Base-by-base conservation (phyloP, 92 coral and sea anemone species). In the Epizoanthus scotinus region DNA sequence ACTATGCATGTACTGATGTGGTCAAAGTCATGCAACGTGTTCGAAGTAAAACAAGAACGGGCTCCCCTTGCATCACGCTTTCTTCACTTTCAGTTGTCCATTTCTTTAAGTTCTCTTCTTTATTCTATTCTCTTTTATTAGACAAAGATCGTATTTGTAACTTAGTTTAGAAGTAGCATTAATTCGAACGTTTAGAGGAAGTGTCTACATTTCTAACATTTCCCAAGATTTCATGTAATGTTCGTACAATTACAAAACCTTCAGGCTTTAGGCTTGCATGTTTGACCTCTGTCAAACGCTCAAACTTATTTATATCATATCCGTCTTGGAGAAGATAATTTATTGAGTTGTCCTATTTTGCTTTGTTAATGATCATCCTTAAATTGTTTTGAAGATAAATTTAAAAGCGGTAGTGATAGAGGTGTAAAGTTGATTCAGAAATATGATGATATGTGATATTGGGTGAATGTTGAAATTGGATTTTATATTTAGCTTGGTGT, bases 1-100 rank as follows among this genome's bases (percentile, higher is more conserved):
- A 36, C 18, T 68, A 5, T 12, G 17, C 12, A 19, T 67, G 15
- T 57, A 15, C 12, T 42, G 49, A 31, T 42, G 8, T 13, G 21
- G 56, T 22, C 68, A 75, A 40, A 36, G 56, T 22, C 68, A 75
- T 60, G 67, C 56, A 75, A 75, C 56, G 68, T 75, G 81, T 75
- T 75, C 81, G 67, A 59, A 58, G 17, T 75, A 47, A 64, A 64
- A 29, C 52, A 56, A 73, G 34, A 58, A 18, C 52, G 67, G 22
- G 67, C 42, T 3, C 18, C 8, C 25, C 6, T 75, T 44, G 22
- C 50, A 75, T 59, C 81, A 75, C 67, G 66, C 68, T 58, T 57
- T 28, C 36, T 38, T 22, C 28, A 13, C 54, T 31, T 19, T 18
- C 12, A 27, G 21, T 40, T 21, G 17, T 21, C 55, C 4, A 20